Conservation (phyloP, 2,797 vertebrate species). For the Cynopterus sphinx region DNA sequence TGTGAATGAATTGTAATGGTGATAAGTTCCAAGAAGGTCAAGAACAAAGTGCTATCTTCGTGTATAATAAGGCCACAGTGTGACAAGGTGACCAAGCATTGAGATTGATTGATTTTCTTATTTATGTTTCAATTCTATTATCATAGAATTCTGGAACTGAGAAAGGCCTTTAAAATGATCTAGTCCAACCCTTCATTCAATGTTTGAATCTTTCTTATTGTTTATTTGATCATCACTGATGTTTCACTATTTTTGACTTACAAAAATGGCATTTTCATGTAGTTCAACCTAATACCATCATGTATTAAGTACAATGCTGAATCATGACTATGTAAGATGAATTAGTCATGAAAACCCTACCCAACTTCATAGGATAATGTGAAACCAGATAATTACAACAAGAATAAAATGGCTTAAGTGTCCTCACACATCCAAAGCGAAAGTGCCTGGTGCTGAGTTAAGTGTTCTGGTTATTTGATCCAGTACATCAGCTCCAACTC, state of each 20-base stretch:
- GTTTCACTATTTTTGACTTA: neutral
- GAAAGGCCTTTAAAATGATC: constrained; percentile 5
- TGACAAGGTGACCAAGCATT: neutral
- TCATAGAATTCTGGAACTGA: neutral
- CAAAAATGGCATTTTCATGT: neutral
- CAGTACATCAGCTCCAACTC: neutral
- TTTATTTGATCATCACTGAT: neutral
- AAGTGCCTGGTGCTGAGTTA: neutral
- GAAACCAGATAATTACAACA: neutral
- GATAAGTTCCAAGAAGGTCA: neutral
- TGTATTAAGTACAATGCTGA: neutral
- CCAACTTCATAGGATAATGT: neutral
- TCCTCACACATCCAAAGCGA: neutral
- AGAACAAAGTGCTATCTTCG: neutral
- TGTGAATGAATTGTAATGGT: neutral
- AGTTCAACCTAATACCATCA: neutral
- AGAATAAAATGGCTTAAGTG: constrained; percentile 1
- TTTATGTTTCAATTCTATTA: constrained; percentile 32
- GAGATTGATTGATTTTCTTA: neutral
- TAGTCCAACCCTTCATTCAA: neutral
- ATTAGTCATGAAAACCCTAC: neutral
- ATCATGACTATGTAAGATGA: neutral
- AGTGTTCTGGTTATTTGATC: neutral
- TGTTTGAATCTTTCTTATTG: neutral
- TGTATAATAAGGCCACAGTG: neutral